phyloP scores from a whole-genome alignment of 2,113 vertebrate genomes.

The Lonchura striata region DNA sequence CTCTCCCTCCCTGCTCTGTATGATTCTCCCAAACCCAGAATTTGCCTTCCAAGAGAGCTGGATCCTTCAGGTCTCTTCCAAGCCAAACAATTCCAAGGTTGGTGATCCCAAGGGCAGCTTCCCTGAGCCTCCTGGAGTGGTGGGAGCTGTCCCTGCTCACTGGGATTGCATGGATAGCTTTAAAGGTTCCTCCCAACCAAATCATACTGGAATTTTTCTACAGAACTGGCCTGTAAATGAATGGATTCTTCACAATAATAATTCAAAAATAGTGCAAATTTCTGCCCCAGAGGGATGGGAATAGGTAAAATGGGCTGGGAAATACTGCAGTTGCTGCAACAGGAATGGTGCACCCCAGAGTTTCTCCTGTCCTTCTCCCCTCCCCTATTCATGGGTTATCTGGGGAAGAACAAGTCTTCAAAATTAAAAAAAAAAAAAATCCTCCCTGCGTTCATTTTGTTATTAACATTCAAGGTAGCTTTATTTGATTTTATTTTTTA shows the following conservation, averaged over 20 bases:
- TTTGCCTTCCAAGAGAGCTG: background rate
- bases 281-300: background rate
- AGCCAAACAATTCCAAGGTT: background rate
- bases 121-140: background rate
- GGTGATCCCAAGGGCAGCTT: background rate
- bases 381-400: background rate
- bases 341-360: background rate
- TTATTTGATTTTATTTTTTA: background rate
- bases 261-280: background rate
- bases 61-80: background rate
- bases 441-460: fast-evolving
- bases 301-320: background rate
- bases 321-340: background rate
- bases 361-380: background rate
- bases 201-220: background rate
- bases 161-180: background rate
- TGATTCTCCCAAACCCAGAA: background rate
- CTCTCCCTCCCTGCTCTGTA: background rate
- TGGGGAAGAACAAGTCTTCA: background rate
- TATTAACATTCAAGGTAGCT: background rate
- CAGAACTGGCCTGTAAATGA: background rate
- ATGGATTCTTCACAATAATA: background rate
- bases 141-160: background rate
- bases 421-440: background rate
- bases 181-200: background rate